These are phyloP conservation scores for Percopsis omiscomaycus DNA, from an alignment of 2,797 vertebrate species.

Conservation along the genomic window DNA sequence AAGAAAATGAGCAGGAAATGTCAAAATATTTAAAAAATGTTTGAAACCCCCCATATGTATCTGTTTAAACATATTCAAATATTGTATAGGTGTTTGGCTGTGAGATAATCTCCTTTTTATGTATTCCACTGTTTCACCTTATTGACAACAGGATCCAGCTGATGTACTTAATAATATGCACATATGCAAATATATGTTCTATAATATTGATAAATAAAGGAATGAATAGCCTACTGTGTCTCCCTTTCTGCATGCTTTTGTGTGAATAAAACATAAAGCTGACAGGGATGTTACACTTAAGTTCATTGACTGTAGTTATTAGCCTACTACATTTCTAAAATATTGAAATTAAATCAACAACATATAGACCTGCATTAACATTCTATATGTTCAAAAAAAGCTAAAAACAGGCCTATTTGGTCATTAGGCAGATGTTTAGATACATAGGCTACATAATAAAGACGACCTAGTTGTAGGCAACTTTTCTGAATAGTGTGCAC, in stretches of 20 bases:
- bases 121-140: not conserved
- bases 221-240: too few species aligned
- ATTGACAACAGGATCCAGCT: not conserved
- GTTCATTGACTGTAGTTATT: not conserved
- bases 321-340: not conserved
- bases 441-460: too few species aligned
- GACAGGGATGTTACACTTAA: not conserved
- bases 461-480: too few species aligned
- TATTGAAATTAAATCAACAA: not conserved
- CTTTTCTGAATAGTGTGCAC: too few species aligned
- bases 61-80: too few species aligned
- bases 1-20: not conserved
- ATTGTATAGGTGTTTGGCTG: slow-evolving; percentile 20
- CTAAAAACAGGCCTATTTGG: not conserved
- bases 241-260: too few species aligned
- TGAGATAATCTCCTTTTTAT: slow-evolving; percentile 7
- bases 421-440: not conserved
- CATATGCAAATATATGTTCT: too few species aligned
- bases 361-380: too few species aligned
- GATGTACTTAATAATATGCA: too few species aligned
- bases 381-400: not conserved
- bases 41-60: too few species aligned
- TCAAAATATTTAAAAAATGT: not conserved
- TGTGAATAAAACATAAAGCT: too few species aligned
- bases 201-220: too few species aligned